These are phyloP conservation scores for Lottia gigantea DNA, from an alignment of 2,888 invertebrate genomes.

Conservation along the genomic window DNA sequence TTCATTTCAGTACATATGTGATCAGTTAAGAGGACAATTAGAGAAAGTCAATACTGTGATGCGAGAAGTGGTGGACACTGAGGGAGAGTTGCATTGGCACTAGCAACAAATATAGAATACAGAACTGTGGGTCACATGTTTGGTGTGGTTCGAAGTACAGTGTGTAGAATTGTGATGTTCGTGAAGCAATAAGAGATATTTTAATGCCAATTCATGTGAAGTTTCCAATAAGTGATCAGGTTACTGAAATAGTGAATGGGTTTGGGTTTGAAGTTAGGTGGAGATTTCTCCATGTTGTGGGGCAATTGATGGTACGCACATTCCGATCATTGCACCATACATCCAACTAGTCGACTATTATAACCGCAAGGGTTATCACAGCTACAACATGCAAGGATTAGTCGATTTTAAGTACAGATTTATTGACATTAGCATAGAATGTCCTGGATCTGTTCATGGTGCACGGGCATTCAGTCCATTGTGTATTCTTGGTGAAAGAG, in stretches of 20 bases:
- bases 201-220: conserved; percentile 14
- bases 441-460: conserved; percentile 27
- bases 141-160: conserved; percentile 23
- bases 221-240: conserved; percentile 19
- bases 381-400: conserved; percentile 22
- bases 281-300: conserved; percentile 27
- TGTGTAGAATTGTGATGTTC: conserved; percentile 18
- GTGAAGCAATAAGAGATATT: conserved; percentile 12
- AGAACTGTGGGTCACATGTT: conserved; percentile 26
- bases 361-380: conserved; percentile 25
- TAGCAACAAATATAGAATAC: conserved; percentile 23
- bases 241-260: conserved; percentile 16
- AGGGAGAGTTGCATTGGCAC: conserved; percentile 3
- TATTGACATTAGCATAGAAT: conserved; percentile 17
- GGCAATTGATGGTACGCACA: conserved; percentile 30
- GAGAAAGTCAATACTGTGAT: neutral
- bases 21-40: neutral
- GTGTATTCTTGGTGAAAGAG: conserved; percentile 12
- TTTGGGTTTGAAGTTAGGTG: conserved; percentile 21
- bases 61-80: neutral
- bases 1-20: neutral
- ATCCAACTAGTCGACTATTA: conserved; percentile 22
- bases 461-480: conserved; percentile 20
- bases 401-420: conserved; percentile 20
- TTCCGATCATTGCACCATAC: conserved; percentile 25